Base-by-base conservation (phyloP, 1,140 invertebrate genomes). In the Aricia agestis region DNA sequence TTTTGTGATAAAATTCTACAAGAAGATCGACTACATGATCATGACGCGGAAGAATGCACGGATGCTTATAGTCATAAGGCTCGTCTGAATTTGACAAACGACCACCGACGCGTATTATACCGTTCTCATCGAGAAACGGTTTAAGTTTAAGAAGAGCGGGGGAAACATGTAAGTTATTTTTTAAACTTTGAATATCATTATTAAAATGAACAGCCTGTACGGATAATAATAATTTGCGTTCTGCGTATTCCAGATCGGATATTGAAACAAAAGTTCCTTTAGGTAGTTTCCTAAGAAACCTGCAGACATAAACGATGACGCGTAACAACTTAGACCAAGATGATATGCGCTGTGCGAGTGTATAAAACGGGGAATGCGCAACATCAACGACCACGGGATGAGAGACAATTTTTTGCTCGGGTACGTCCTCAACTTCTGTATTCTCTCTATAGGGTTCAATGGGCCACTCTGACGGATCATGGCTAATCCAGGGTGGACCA, bases 281-380 rank as follows among this genome's bases (percentile, higher is more conserved):
- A 15, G 70, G 74, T 66, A 75, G 6, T 17, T 19, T 42, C 32
- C 69, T 75, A 66, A 69, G 10, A 17, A 75, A 72, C 17, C 61
- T 65, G 31, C 18, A 72, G 41, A 72, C n/a, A 63, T 70, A 71
- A 68, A 70, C 42, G 7, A 69, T 32, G 2, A 41, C 13, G 9
- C 71, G 57, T 41, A 70, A 41, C 11, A 72, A 67, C 58, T 68
- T 71, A 1, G 36, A 57, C 41, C 58, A 72, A 5, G 66, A 63
- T n/a, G 74, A 72, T 9, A 41, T 52, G 19, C 67, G 70, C 25
- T 25, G 25, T 25, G 25, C 25, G 25, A 25, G 25, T 3, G 41
- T 42, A 9, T 42, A 42, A 42, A 42, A 11, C 41, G 41, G 41
- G 11, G 41, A 42, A 2, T 66, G 10, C 59, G 18, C 10, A 13